These are phyloP conservation scores for Halisarca cf. caerulea DNA, from an alignment of 37 sponge, comb jelly and placozoan species.

Conservation along the genomic window DNA sequence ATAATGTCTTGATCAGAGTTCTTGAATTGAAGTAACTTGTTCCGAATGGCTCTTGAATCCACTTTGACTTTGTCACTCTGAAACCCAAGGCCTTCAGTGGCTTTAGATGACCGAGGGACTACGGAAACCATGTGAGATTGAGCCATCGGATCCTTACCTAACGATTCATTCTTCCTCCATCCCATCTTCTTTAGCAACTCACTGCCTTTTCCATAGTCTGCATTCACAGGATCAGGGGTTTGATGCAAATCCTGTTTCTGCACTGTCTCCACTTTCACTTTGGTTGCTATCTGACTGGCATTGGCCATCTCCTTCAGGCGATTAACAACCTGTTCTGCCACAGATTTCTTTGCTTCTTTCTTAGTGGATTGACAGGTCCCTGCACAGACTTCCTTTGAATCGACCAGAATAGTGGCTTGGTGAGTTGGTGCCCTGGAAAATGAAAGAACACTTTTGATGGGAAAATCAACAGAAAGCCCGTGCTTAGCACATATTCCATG, in stretches of 20 bases:
- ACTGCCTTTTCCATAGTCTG: slow-evolving; percentile 23
- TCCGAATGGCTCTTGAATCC: slow-evolving; percentile 12
- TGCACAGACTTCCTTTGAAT: not conserved
- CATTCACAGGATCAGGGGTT: not conserved
- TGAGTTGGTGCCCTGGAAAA: too few relatives aligned
- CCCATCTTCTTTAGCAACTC: slow-evolving; percentile 49
- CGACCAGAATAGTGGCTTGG: slow-evolving; percentile 26
- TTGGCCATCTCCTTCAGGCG: not conserved
- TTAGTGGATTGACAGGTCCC: not conserved
- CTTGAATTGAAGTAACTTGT: slow-evolving; percentile 35
- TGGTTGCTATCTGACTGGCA: not conserved
- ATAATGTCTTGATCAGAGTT: slow-evolving; percentile 42
- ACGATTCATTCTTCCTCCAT: slow-evolving; percentile 17
- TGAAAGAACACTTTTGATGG: not conserved
- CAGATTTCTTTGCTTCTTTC: slow-evolving; percentile 37
- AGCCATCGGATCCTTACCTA: slow-evolving; percentile 15
- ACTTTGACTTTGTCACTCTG: not conserved
- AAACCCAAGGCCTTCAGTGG: slow-evolving; percentile 23
- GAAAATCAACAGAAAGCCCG: not conserved
- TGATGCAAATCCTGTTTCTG: not conserved
- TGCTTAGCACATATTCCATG: slow-evolving; percentile 13
- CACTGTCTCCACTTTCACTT: not conserved
- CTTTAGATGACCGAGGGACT: not conserved
- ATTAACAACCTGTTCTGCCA: not conserved
- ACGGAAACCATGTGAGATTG: slow-evolving; percentile 13